Conservation (phyloP, 2,113 vertebrate genomes). For the Paedocypris sp. region DNA sequence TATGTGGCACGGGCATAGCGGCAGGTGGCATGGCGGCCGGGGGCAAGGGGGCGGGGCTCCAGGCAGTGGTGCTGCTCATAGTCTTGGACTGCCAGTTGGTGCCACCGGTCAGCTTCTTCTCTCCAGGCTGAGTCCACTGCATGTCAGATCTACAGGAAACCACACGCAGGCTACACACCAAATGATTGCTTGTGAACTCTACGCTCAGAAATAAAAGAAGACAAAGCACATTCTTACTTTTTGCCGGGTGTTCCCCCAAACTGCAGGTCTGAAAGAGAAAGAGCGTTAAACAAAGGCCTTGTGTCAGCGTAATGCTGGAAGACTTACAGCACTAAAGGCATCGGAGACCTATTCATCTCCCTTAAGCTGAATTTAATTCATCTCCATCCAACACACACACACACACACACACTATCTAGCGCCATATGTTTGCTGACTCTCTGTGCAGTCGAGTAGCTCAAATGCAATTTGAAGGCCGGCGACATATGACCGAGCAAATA, state of each 20-base stretch:
- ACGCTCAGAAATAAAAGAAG: background rate
- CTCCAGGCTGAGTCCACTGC: constrained; percentile 74
- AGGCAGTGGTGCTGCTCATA: constrained; percentile 68
- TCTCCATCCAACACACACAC: background rate
- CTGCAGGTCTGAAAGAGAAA: constrained; percentile 68
- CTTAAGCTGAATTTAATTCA: constrained; percentile 5
- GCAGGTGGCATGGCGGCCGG: constrained; percentile 56
- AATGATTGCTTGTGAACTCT: background rate
- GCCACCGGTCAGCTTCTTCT: constrained; percentile 76
- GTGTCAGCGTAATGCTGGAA: constrained; percentile 1
- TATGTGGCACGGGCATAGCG: constrained; percentile 64
- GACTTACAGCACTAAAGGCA: background rate
- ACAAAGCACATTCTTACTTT: constrained; percentile 63
- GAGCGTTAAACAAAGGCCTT: background rate
- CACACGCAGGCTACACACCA: background rate
- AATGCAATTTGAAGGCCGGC: constrained; percentile 2
- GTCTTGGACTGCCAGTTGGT: constrained; percentile 86
- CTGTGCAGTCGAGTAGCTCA: background rate
- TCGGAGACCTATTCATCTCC: constrained; percentile 2
- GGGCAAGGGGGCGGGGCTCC: constrained; percentile 65
- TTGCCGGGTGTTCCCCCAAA: constrained; percentile 74
- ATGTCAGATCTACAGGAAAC: constrained; percentile 62
- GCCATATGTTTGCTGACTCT: constrained; percentile 11
- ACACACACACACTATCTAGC: background rate
- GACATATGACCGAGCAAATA: constrained; percentile 12